A percentile compares a stretch with the other conserved stretches of the same genome.
These are phyloP conservation scores for Pedetes capensis DNA, from an alignment of 2,113 vertebrate genomes.

Conservation along the genomic window DNA sequence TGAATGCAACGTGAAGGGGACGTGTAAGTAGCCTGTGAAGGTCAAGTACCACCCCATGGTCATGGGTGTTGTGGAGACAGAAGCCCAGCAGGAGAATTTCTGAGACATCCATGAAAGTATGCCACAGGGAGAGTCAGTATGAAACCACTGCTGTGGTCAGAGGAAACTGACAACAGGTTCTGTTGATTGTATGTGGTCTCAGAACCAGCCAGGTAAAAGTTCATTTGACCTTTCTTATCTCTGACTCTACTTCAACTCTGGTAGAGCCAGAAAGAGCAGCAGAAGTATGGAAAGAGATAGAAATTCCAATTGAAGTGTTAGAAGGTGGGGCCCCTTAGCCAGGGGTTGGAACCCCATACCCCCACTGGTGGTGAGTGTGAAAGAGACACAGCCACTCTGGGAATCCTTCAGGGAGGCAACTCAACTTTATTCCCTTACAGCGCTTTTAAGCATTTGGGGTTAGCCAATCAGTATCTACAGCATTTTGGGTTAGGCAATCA, in stretches of 20 bases:
- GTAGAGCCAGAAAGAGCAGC: not conserved
- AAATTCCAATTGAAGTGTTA: not conserved
- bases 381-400: too few species aligned
- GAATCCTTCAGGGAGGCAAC: too few species aligned
- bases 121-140: not conserved
- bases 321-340: too few species aligned
- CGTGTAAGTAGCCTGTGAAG: not conserved
- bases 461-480: too few species aligned
- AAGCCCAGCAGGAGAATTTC: not conserved
- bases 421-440: too few species aligned
- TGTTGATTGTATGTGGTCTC: not conserved
- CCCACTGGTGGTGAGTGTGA: too few species aligned
- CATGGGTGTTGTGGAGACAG: not conserved
- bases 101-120: not conserved
- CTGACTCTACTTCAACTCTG: not conserved
- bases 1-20: not conserved
- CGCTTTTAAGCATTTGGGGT: too few species aligned
- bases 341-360: too few species aligned
- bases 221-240: not conserved
- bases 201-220: not conserved
- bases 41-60: too few species aligned
- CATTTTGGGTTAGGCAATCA: too few species aligned
- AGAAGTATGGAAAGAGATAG: not conserved
- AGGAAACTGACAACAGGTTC: not conserved
- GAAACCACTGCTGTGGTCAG: not conserved